These are phyloP conservation scores for Volucella inflata DNA, from an alignment of 2,888 invertebrate species.

Conservation along the genomic window DNA sequence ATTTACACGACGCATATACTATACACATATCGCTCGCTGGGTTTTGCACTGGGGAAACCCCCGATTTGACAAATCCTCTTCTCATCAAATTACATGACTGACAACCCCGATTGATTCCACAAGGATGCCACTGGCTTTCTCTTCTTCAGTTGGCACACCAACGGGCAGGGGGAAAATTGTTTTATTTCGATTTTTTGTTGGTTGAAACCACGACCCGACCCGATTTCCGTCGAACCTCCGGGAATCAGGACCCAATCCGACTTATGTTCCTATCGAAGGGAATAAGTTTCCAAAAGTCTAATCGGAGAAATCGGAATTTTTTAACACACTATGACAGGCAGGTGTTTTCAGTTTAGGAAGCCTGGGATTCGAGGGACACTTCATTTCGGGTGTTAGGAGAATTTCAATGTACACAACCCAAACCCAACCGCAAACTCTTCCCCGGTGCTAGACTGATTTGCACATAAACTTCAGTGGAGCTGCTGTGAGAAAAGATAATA, in stretches of 20 bases:
- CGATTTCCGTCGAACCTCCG: background rate
- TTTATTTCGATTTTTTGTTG: slow-evolving; percentile 1
- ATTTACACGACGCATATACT: background rate
- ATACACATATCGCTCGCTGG: background rate
- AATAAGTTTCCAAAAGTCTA: slow-evolving; percentile 14
- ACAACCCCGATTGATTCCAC: slow-evolving; percentile 34
- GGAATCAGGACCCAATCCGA: background rate
- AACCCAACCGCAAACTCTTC: background rate
- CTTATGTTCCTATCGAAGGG: slow-evolving; percentile 9
- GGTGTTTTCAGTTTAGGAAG: background rate
- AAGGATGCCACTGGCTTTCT: slow-evolving; percentile 20
- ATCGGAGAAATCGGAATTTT: slow-evolving; percentile 29
- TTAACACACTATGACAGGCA: slow-evolving; percentile 40
- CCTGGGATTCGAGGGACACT: background rate
- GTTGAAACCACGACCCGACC: too few species aligned
- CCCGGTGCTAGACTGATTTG: slow-evolving; percentile 4
- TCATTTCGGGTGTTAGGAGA: slow-evolving; percentile 25
- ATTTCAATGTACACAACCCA: background rate
- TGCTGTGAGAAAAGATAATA: slow-evolving; percentile 35
- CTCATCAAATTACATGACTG: slow-evolving; percentile 41
- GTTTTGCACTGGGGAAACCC: slow-evolving; percentile 1
- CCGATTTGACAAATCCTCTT: slow-evolving; percentile 44
- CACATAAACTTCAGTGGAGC: slow-evolving; percentile 39
- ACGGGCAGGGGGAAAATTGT: background rate
- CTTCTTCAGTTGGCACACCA: background rate